Conservation (phyloP, 2,113 vertebrate genomes). For the Misgurnus mizolepis region DNA sequence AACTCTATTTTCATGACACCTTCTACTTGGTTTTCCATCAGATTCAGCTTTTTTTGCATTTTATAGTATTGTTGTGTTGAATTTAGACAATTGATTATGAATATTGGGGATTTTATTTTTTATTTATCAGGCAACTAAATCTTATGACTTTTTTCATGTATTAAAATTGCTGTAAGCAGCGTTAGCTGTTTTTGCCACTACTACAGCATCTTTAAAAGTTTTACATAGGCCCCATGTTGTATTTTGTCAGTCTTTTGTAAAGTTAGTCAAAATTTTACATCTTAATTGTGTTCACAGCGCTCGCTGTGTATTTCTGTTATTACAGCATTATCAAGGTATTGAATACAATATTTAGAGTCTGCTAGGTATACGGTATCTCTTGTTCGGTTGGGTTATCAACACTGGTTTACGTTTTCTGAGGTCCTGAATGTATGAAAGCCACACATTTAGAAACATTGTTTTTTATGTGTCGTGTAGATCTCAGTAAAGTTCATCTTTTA, state of each 20-base stretch:
- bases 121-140: neutral
- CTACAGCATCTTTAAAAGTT: too few species aligned
- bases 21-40: neutral
- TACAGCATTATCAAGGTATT: neutral
- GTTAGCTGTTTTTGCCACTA: too few species aligned
- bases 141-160: neutral
- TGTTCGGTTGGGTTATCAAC: neutral
- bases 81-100: neutral
- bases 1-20: constrained; percentile 1
- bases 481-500: neutral
- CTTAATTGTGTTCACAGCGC: neutral
- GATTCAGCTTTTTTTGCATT: neutral
- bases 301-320: neutral
- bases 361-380: neutral
- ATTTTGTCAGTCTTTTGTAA: neutral
- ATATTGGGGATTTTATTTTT: neutral
- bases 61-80: neutral
- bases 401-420: neutral
- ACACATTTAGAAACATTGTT: neutral
- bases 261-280: neutral
- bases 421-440: neutral
- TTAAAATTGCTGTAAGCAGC: neutral
- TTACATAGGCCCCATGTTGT: neutral
- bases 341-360: neutral
- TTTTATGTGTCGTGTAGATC: neutral